Evolutionary conservation across 1,140 invertebrate species (phyloP), one percentile per base, ranked within the genome.

Genomic region (Asbolus verrucosus): DNA sequence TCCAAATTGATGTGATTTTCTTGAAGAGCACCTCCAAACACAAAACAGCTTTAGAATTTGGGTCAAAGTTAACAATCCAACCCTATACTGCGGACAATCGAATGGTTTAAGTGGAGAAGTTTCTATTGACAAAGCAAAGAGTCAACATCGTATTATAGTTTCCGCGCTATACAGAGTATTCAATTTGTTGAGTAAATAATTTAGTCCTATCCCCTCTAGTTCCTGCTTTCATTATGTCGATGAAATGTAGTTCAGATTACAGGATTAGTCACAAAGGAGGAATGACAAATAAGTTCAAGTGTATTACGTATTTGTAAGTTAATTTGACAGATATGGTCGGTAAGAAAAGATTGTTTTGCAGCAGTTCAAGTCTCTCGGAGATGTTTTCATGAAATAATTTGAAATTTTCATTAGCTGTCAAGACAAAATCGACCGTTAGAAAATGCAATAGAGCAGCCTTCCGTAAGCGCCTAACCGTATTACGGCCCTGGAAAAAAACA

Each of bases 171-270:
- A 54, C 21, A 54, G 46, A 54, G 46, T 54, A 54, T 30, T 54
- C 46, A 54, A 54, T 54, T 54, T 54, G 46, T 54, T 54, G 46
- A 27, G 46, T 21, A 54, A 54, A 54, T 54, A 54, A 54, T 54
- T 54, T 54, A 27, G 46, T 27, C 21, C 19, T 30, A 31, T 54
- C 21, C 46, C 46, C 24, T 54, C 46, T 54, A 54, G 46, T 24
- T 54, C 21, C 46, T 54, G 46, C 18, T 54, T 30, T 54, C 46
- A 54, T 54, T 54, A 54, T 54, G 46, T 30, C 21, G 9, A 27
- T 54, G 46, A 54, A 54, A 27, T 54, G 46, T 54, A 27, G 46
- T 54, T 54, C 11, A 54, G 46, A 24, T 54, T 30, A 54, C 46
- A 54, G 46, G 21, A 54, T 54, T 54, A 54, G 46, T 54, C 21